Evolutionary conservation across 2,888 invertebrate species (phyloP).

Genomic region (Apamea crenata): DNA sequence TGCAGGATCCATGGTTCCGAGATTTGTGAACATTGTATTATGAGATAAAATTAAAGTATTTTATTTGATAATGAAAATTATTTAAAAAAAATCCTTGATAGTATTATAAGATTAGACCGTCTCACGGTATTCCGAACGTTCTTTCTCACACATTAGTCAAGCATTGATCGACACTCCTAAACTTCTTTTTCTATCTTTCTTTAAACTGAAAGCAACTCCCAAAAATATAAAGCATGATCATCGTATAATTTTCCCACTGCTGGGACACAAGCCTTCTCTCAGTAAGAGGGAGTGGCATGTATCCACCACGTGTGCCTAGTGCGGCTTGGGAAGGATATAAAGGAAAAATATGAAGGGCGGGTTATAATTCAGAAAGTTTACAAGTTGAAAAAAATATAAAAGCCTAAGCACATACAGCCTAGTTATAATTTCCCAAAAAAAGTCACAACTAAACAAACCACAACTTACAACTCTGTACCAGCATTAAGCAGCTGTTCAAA

Average conservation of each 20-base stretch:
- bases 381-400: not conserved
- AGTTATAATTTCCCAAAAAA: constrained; percentile 24
- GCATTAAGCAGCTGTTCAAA: constrained; percentile 72
- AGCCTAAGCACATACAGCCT: not conserved
- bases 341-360: not conserved
- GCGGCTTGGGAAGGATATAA: no score
- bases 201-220: not conserved
- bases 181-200: no score
- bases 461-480: constrained; percentile 55
- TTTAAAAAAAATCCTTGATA: not conserved
- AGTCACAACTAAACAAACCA: constrained; percentile 18
- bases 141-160: not conserved
- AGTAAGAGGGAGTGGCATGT: no score
- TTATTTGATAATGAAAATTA: not conserved
- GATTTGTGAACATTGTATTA: not conserved
- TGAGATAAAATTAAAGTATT: not conserved
- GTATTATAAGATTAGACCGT: not conserved
- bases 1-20: no score
- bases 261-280: no score
- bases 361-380: not conserved
- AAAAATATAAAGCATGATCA: not conserved
- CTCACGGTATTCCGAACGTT: not conserved
- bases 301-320: no score
- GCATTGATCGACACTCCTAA: no score
- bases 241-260: no score